Conservation (phyloP, 2,888 invertebrate genomes). For the Hemaris fuciformis region DNA sequence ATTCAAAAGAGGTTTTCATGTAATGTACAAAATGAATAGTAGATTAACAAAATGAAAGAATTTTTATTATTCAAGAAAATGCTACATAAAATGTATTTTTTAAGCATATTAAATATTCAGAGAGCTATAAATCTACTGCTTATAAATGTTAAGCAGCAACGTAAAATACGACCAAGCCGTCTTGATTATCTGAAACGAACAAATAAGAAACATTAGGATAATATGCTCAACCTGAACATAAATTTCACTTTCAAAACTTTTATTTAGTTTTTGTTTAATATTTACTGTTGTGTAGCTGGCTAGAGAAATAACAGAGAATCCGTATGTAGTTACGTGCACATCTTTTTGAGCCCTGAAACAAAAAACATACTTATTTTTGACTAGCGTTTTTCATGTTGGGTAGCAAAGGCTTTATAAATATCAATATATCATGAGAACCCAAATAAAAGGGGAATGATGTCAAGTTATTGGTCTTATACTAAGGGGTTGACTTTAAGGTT, state of each 20-base stretch:
- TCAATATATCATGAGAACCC: too few relatives aligned
- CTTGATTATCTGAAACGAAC: conserved; percentile 55
- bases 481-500: too few relatives aligned
- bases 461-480: too few relatives aligned
- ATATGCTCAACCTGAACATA: background rate
- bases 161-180: conserved; percentile 70
- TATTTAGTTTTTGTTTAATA: background rate
- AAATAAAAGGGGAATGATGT: too few relatives aligned
- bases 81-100: too few relatives aligned
- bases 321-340: conserved; percentile 61
- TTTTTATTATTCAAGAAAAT: too few relatives aligned
- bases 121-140: conserved; percentile 30
- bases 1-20: too few relatives aligned
- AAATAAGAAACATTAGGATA: background rate
- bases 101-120: background rate
- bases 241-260: background rate
- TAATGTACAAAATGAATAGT: too few relatives aligned
- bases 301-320: conserved; percentile 61
- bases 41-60: too few relatives aligned
- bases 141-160: conserved; percentile 58
- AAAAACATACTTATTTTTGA: too few relatives aligned
- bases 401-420: too few relatives aligned
- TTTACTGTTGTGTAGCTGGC: conserved; percentile 60
- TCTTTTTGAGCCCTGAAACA: conserved; percentile 57
- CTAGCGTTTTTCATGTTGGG: too few relatives aligned